Conservation (phyloP, 2,113 vertebrate genomes). For the Anthoscopus minutus region DNA sequence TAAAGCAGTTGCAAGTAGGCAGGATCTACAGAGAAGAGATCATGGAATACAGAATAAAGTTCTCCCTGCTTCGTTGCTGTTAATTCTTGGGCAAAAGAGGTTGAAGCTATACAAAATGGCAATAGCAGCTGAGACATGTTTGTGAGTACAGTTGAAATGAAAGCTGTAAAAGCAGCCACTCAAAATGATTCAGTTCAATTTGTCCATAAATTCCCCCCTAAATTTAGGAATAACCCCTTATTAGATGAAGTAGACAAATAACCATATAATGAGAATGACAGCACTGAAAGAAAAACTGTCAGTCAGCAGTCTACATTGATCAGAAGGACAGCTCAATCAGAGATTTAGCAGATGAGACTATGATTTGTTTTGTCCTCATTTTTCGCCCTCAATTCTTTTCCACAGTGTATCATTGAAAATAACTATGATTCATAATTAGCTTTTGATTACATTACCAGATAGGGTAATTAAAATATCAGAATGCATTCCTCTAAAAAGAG, state of each 20-base stretch:
- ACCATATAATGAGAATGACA: neutral
- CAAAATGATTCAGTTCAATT: neutral
- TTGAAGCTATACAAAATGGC: neutral
- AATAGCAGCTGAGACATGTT: neutral
- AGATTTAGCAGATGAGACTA: neutral
- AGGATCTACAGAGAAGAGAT: neutral
- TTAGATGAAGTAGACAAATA: neutral
- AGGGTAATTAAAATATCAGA: slow-evolving; percentile 14
- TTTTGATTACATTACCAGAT: slow-evolving; percentile 40
- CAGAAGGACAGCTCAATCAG: slow-evolving; percentile 4
- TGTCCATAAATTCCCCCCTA: neutral
- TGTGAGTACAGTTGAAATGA: neutral
- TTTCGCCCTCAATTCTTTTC: neutral
- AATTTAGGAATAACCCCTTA: neutral
- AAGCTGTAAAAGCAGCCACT: neutral
- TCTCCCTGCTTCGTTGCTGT: neutral
- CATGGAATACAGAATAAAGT: neutral
- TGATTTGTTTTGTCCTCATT: neutral
- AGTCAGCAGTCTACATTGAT: neutral
- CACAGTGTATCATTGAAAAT: neutral
- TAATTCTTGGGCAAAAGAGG: neutral
- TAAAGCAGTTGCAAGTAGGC: neutral
- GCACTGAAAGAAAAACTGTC: neutral
- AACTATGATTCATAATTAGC: slow-evolving; percentile 15
- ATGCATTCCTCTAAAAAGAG: neutral